A percentile compares a stretch with the other conserved stretches of the same genome.
Evolutionary conservation across 2,888 invertebrate species (phyloP).

Genomic region (Sinopyrophorus schimmeli): DNA sequence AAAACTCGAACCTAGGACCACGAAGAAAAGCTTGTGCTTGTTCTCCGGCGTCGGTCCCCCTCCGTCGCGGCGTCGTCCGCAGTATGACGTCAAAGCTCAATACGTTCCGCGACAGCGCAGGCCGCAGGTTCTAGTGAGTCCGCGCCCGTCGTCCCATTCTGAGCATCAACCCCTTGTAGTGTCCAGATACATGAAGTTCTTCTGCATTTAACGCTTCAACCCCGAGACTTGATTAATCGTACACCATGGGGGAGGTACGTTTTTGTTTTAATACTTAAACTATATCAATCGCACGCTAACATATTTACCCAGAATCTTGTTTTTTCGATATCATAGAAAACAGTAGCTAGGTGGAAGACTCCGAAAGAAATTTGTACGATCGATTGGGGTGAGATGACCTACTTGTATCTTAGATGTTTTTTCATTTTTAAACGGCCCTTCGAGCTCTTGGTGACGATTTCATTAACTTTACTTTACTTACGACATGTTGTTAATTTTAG

Average conservation of each 20-base stretch:
- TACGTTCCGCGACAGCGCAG: constrained; percentile 55
- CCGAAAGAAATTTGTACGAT: no score
- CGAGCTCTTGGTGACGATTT: not conserved
- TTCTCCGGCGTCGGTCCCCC: constrained; percentile 53
- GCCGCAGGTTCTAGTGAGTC: constrained; percentile 61
- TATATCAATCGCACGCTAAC: no score
- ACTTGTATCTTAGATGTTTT: no score
- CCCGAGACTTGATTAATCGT: constrained; percentile 29
- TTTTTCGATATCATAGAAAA: no score
- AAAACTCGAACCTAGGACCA: constrained; percentile 33
- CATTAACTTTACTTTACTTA: not conserved
- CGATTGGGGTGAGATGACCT: no score
- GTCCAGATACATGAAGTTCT: constrained; percentile 52
- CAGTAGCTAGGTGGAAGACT: no score
- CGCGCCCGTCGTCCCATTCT: constrained; percentile 66
- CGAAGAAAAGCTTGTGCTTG: constrained; percentile 37
- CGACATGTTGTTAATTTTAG: no score
- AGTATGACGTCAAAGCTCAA: constrained; percentile 67
- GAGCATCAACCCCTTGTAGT: constrained; percentile 59
- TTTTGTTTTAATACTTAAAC: no score
- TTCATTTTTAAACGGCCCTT: no score
- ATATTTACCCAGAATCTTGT: no score
- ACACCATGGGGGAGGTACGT: constrained; percentile 54
- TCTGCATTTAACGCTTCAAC: constrained; percentile 49
- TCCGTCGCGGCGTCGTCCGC: constrained; percentile 56